Conservation (phyloP, 2,113 vertebrate species). For the Rhodinocichla rosea region DNA sequence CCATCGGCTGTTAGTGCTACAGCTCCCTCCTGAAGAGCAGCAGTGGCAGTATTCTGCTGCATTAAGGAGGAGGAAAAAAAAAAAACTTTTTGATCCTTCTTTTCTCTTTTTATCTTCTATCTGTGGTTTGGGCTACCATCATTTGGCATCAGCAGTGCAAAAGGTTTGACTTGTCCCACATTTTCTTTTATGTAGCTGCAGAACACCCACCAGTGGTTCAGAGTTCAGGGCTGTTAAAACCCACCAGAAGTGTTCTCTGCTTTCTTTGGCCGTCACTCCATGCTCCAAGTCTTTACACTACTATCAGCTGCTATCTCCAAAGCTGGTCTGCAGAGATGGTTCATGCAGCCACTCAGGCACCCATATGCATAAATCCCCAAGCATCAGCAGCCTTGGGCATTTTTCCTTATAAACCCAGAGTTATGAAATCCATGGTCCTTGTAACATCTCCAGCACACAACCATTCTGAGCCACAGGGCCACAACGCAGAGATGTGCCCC, state of each 20-base stretch:
- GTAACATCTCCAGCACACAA: background rate
- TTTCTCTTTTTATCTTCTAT: background rate
- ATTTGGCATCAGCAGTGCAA: background rate
- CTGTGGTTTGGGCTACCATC: background rate
- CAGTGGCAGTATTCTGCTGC: background rate
- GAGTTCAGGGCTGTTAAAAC: background rate
- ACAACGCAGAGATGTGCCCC: background rate
- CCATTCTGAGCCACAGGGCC: background rate
- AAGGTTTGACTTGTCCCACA: rapidly evolving
- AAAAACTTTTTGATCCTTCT: background rate
- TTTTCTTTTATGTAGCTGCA: background rate
- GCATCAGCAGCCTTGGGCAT: background rate
- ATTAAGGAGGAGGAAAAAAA: background rate
- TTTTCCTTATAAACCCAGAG: background rate
- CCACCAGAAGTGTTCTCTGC: background rate
- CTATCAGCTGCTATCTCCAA: background rate
- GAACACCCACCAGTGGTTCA: background rate
- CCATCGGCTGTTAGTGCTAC: background rate
- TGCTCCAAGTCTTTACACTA: background rate
- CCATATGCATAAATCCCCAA: background rate
- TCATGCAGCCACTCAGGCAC: background rate
- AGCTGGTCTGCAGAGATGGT: background rate
- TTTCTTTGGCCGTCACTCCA: rapidly evolving
- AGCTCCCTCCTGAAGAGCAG: background rate
- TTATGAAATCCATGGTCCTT: background rate